phyloP scores from a whole-genome alignment of 2,113 vertebrate genomes.

The Tetrax tetrax region DNA sequence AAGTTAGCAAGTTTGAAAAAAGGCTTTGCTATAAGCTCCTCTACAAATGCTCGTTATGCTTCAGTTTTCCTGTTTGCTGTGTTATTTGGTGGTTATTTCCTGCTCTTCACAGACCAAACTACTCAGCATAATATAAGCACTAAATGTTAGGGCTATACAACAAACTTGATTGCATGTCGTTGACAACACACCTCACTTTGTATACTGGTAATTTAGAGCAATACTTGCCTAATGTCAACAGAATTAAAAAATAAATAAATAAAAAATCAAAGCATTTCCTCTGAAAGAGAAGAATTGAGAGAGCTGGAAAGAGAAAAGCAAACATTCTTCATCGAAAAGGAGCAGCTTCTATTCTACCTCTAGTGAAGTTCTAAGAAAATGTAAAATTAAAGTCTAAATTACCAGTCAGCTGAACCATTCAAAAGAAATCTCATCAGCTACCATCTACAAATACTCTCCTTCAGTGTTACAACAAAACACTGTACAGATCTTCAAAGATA shows the following conservation, averaged over 20 bases:
- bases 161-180: neutral
- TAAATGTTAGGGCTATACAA: neutral
- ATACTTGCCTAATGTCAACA: neutral
- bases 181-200: constrained; percentile 1
- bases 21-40: neutral
- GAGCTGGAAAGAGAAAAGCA: neutral
- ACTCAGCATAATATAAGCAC: neutral
- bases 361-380: neutral
- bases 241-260: neutral
- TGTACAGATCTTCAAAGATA: neutral
- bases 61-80: neutral
- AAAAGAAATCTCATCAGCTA: neutral
- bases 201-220: neutral
- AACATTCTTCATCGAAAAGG: neutral
- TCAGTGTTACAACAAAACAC: neutral
- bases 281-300: neutral
- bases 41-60: neutral
- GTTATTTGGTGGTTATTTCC: neutral
- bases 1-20: neutral
- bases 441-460: neutral
- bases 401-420: neutral
- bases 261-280: neutral
- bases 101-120: neutral
- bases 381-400: neutral
- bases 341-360: neutral